These are phyloP conservation scores for Adelphocoris suturalis DNA, from an alignment of 2,888 invertebrate genomes.

Conservation along the genomic window DNA sequence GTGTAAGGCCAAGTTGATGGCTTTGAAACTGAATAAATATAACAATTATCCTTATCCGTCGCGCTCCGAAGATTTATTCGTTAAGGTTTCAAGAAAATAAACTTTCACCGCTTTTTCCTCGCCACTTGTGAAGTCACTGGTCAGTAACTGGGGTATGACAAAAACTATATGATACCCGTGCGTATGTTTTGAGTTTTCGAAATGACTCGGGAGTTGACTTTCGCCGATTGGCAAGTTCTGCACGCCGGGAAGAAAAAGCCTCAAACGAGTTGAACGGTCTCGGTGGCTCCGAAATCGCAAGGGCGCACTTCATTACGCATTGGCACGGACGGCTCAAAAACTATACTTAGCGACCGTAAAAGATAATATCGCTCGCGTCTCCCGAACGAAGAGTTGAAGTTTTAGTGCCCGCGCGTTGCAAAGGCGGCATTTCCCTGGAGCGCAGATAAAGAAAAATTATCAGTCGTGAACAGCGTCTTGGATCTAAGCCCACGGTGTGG, in stretches of 20 bases:
- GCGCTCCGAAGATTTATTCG: too few species aligned
- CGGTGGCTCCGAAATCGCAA: background rate
- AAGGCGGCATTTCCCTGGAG: background rate
- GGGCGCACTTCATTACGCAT: conserved; percentile 30
- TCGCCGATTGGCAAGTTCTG: background rate
- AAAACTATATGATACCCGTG: background rate
- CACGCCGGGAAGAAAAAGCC: background rate
- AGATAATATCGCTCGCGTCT: background rate
- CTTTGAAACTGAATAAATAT: too few species aligned
- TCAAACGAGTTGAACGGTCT: conserved; percentile 16
- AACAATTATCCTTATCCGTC: too few species aligned
- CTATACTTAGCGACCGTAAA: conserved; percentile 34
- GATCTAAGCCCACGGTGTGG: too few species aligned
- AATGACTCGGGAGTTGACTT: background rate
- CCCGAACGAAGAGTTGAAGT: background rate
- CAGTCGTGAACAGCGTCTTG: background rate
- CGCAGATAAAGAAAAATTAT: background rate
- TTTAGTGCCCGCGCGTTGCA: conserved; percentile 19
- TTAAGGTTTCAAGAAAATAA: too few species aligned
- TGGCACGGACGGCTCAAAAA: conserved; percentile 30
- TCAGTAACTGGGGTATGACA: too few species aligned
- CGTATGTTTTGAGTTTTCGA: background rate
- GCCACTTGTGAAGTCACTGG: too few species aligned
- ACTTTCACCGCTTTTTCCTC: too few species aligned
- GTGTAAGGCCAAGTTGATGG: too few species aligned